phyloP scores from a whole-genome alignment of 1,140 invertebrate species.

The Drosophila gunungcola region DNA sequence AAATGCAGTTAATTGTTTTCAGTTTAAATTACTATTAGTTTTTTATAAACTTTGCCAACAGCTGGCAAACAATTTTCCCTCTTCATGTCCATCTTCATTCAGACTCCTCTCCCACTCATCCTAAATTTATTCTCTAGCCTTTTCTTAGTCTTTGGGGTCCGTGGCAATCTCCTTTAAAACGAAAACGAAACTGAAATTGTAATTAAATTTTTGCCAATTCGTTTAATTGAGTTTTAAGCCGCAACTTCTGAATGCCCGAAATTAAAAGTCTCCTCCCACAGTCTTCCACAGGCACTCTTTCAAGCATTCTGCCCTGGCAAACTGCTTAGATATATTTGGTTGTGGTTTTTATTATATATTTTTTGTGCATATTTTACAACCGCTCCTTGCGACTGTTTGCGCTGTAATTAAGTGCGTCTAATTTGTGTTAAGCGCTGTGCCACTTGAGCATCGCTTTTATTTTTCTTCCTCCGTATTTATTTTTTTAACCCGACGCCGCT shows the following conservation, averaged over 20 bases:
- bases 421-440: conserved; percentile 78
- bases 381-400: conserved; percentile 68
- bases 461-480: conserved; percentile 21
- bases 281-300: not conserved
- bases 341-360: conserved; percentile 32
- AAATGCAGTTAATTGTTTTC: conserved; percentile 54
- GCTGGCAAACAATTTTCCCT: conserved; percentile 33
- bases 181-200: conserved; percentile 57
- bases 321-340: conserved; percentile 48
- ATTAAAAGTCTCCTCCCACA: conserved; percentile 52
- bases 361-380: conserved; percentile 59
- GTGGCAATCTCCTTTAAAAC: conserved; percentile 34
- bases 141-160: conserved; percentile 2
- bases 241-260: conserved; percentile 56
- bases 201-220: conserved; percentile 80
- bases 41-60: conserved; percentile 50
- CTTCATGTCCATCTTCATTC: not conserved
- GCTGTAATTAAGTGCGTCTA: conserved; percentile 82
- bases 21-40: conserved; percentile 55
- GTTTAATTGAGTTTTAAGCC: conserved; percentile 82
- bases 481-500: conserved; percentile 19
- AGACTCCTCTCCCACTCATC: not conserved
- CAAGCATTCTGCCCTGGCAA: conserved; percentile 4
- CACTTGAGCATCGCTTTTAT: conserved; percentile 65
- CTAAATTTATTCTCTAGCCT: not conserved